Evolutionary conservation across 2,113 vertebrate genomes (phyloP).

Genomic region (Rhombomys opimus): DNA sequence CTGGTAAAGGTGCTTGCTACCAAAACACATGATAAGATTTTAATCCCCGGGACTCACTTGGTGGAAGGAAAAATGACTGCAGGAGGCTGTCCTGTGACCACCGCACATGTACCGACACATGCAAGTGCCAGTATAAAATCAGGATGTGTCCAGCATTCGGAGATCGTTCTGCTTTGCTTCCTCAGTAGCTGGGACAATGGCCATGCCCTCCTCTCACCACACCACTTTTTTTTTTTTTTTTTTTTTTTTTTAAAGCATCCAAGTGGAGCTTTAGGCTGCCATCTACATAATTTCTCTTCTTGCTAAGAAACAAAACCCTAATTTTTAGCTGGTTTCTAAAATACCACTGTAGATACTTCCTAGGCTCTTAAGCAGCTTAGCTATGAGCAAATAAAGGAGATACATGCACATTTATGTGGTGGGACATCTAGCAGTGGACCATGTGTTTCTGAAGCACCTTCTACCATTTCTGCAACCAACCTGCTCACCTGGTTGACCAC

Average conservation of each 20-base stretch:
- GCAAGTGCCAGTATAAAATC: not conserved
- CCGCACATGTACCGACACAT: not conserved
- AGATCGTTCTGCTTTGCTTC: not conserved
- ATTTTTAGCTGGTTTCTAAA: not conserved
- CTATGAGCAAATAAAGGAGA: not conserved
- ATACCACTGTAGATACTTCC: not conserved
- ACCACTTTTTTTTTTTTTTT: too few species aligned
- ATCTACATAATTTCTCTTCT: not conserved
- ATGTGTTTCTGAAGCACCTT: not conserved
- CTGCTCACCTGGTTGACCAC: not conserved
- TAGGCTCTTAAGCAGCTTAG: not conserved
- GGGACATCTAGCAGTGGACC: not conserved
- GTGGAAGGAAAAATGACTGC: not conserved
- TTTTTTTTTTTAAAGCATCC: not conserved
- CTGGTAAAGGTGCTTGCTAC: not conserved
- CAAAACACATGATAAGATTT: not conserved
- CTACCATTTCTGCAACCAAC: not conserved
- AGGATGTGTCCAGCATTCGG: not conserved
- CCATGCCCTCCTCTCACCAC: too few species aligned
- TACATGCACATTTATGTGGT: not conserved
- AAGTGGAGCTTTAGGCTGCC: not conserved
- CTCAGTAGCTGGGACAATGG: not conserved
- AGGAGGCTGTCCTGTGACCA: not conserved
- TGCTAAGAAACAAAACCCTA: slow-evolving; percentile 21
- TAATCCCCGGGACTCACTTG: too few species aligned